Percentiles rank a stretch among this genome's conserved stretches.
Conservation (phyloP, 1,140 invertebrate genomes). For the Bombus polaris region DNA sequence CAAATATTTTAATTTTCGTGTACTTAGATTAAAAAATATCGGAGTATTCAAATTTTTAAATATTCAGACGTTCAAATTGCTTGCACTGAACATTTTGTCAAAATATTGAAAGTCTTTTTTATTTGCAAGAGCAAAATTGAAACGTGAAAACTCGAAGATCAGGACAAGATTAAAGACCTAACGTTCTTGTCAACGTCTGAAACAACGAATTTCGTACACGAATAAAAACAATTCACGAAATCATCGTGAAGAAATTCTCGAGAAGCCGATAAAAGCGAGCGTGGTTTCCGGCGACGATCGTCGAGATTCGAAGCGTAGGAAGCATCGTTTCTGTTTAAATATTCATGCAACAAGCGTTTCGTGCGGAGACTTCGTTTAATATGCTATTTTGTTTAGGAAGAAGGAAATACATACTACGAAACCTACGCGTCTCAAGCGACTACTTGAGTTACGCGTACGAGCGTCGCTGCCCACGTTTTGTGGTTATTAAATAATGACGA, state of each 20-base stretch:
- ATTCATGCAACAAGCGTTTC: constrained; percentile 17
- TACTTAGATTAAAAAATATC: background rate
- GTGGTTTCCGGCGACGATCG: background rate
- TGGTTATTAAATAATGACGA: constrained; percentile 54
- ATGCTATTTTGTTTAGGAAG: constrained; percentile 40
- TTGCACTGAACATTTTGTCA: no score
- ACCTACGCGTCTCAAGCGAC: constrained; percentile 32
- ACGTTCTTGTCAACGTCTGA: no score
- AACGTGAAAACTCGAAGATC: no score
- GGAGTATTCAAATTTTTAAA: background rate
- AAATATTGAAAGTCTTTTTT: no score
- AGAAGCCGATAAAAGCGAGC: background rate
- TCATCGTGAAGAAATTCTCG: background rate
- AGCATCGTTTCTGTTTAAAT: constrained; percentile 33
- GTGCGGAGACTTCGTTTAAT: constrained; percentile 13
- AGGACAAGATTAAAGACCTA: no score
- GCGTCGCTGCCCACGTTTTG: constrained; percentile 28
- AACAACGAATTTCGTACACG: background rate
- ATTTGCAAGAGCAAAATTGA: no score
- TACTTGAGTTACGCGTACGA: constrained; percentile 38
- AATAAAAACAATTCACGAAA: background rate
- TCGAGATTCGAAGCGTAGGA: background rate
- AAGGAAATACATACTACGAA: constrained; percentile 53
- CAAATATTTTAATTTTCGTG: background rate
- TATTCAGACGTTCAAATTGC: no score